Conservation (phyloP, 1,140 invertebrate species). For the Plutomurus gul region DNA sequence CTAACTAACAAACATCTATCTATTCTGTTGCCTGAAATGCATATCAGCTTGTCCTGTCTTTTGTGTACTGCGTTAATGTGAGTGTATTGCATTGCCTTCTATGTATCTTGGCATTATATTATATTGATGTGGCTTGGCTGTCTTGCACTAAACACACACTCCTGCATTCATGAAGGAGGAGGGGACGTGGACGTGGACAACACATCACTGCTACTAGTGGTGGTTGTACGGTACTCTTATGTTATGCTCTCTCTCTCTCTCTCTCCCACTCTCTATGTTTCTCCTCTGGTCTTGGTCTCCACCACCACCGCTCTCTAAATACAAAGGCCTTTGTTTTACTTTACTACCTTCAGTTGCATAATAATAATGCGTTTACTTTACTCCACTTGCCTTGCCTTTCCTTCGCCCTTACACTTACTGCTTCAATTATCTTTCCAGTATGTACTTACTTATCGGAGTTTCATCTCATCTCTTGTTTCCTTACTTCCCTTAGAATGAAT, state of each 20-base stretch:
- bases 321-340: slow-evolving; percentile 21
- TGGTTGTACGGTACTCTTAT: no score
- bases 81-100: background rate
- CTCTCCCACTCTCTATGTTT: background rate
- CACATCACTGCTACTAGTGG: background rate
- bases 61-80: background rate
- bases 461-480: background rate
- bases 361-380: slow-evolving; percentile 12
- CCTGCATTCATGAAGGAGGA: background rate
- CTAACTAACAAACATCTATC: background rate
- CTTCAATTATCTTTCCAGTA: background rate
- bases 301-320: no score
- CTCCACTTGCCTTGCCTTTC: no score
- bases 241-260: background rate
- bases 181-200: background rate
- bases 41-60: background rate
- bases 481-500: background rate
- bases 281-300: background rate
- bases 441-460: background rate
- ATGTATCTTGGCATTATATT: no score
- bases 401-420: slow-evolving; percentile 11
- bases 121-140: no score
- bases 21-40: background rate
- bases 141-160: background rate
- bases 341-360: background rate